Conservation (phyloP, 2,113 vertebrate species). For the Hydrochoerus hydrochaeris region DNA sequence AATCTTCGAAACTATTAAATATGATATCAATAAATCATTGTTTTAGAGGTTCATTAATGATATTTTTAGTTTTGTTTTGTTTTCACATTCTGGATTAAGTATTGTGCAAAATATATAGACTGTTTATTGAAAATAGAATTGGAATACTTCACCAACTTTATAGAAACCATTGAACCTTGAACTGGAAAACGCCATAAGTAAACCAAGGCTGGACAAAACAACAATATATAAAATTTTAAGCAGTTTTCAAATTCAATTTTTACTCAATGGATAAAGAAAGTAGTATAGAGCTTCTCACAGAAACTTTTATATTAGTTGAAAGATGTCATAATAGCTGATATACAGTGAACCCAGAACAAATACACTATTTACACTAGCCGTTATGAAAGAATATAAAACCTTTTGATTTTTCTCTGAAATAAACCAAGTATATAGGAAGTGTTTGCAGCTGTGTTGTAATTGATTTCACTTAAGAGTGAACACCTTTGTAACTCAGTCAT, state of each 20-base stretch:
- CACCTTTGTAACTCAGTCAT: conserved; percentile 79
- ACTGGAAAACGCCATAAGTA: background rate
- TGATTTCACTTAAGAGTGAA: conserved; percentile 80
- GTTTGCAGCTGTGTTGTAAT: conserved; percentile 77
- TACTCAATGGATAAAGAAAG: background rate
- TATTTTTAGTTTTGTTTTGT: background rate
- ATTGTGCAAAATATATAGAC: background rate
- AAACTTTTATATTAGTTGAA: conserved; percentile 36
- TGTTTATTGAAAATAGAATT: conserved; percentile 3
- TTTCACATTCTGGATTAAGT: background rate
- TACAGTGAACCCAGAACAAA: conserved; percentile 15
- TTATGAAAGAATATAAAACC: conserved; percentile 47
- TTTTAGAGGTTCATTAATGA: background rate
- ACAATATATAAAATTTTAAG: background rate
- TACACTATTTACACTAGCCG: background rate
- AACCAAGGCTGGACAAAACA: background rate
- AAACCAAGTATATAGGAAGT: conserved; percentile 76
- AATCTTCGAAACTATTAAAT: background rate
- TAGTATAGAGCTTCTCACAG: background rate
- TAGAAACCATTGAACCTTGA: background rate
- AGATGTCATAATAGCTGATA: conserved; percentile 23
- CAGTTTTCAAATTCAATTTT: conserved; percentile 47
- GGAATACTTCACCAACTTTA: background rate
- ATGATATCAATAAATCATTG: background rate
- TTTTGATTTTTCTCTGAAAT: conserved; percentile 73